Evolutionary conservation across 2,888 invertebrate species (phyloP).

Genomic region (Netelia inedita): DNA sequence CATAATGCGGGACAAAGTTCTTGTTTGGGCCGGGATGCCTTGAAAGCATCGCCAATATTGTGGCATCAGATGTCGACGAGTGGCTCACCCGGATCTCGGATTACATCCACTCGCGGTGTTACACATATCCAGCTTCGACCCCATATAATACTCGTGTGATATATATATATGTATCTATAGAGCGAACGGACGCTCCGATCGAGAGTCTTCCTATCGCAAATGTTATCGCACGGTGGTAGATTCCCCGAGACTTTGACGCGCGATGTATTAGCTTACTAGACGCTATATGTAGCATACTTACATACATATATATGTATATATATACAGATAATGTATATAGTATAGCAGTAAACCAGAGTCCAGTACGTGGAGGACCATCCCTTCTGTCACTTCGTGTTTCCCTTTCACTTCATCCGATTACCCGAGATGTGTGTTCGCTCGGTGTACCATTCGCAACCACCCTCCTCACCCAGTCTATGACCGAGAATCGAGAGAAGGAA

Average conservation of each 20-base stretch:
- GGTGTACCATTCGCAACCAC: neutral
- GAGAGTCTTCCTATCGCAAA: slow-evolving; percentile 59
- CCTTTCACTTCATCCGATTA: slow-evolving; percentile 68
- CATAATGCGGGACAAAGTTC: slow-evolving; percentile 50
- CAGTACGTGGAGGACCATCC: slow-evolving; percentile 49
- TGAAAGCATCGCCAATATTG: slow-evolving; percentile 79
- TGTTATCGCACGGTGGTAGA: slow-evolving; percentile 30
- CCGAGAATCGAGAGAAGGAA: slow-evolving; percentile 46
- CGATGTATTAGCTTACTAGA: slow-evolving; percentile 44
- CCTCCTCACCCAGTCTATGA: neutral
- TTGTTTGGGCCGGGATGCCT: slow-evolving; percentile 72
- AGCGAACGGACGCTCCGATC: slow-evolving; percentile 51
- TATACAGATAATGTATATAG: neutral
- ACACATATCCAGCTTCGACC: slow-evolving; percentile 48
- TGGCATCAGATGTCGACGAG: slow-evolving; percentile 74
- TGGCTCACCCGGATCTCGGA: slow-evolving; percentile 67
- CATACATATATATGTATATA: neutral
- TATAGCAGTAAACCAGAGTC: slow-evolving; percentile 45
- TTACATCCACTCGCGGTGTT: slow-evolving; percentile 66
- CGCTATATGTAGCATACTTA: slow-evolving; percentile 5
- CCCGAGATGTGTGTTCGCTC: slow-evolving; percentile 40
- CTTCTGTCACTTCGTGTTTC: slow-evolving; percentile 66
- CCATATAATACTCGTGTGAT: slow-evolving; percentile 48
- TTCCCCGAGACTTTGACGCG: slow-evolving; percentile 57
- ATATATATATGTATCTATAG: slow-evolving; percentile 15